phyloP scores from a whole-genome alignment of 2,888 invertebrate species.

The Dasysyrphus tricinctus region DNA sequence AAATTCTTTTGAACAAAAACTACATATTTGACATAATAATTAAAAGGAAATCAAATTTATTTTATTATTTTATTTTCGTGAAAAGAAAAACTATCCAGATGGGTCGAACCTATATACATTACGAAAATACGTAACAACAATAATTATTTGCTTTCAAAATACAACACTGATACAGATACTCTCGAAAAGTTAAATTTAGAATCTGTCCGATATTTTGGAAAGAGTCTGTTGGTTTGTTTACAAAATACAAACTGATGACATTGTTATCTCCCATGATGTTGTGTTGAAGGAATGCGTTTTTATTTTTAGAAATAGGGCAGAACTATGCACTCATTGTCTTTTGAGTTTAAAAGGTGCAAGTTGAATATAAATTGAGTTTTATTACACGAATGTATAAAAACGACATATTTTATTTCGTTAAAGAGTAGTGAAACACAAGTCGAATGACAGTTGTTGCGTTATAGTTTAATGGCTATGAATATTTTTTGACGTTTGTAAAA shows the following conservation, averaged over 20 bases:
- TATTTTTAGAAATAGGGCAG: conserved; percentile 56
- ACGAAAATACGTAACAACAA: background rate
- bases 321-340: background rate
- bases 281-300: conserved; percentile 27
- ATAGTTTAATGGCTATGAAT: no score
- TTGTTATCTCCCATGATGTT: conserved; percentile 28
- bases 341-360: background rate
- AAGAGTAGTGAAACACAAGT: background rate
- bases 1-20: background rate
- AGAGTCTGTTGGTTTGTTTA: conserved; percentile 39
- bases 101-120: background rate
- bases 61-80: background rate
- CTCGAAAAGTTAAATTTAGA: conserved; percentile 6
- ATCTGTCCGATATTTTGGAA: conserved; percentile 22
- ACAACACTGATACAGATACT: background rate
- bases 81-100: background rate
- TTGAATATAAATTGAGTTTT: background rate
- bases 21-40: background rate
- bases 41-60: background rate
- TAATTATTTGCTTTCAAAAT: conserved; percentile 7
- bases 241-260: conserved; percentile 18
- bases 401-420: background rate
- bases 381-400: background rate
- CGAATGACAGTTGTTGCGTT: no score
- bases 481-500: no score